Evolutionary conservation across 2,797 vertebrate genomes (phyloP), one percentile per base, ranked within the genome.

Genomic region (Spinus olivaceus): DNA sequence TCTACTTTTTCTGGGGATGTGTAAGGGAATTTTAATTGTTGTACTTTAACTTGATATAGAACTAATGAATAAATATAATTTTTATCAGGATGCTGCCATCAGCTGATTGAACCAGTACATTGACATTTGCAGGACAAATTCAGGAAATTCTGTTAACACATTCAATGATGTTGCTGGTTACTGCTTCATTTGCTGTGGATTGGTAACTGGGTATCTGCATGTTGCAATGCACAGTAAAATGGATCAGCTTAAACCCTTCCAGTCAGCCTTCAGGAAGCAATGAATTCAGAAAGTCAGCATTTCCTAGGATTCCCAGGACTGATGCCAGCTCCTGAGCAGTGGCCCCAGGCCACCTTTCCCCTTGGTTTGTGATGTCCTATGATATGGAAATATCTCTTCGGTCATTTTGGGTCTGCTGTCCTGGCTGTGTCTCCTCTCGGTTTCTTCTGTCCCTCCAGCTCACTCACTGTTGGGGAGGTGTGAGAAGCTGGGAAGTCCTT

Each of bases 1-100:
- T 59, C 12, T 72, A 59, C 37, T 81, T 47, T 4, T 69, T 87
- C 42, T 65, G 17, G 73, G 49, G 41, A 53, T 42, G 24, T 50
- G 22, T 37, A 87, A 67, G 47, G n/a, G 64, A 82, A 93, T 93
- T 90, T 86, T 87, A 96, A 86, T 92, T 91, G 65, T 28, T 93
- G 88, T 85, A 56, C 42, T 51, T 50, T 35, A 59, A 27, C 39
- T 69, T 1, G 2, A 84, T 51, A 17, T 11, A 59, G 41, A 87
- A 57, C 33, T 54, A 93, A 81, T 20, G 49, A 93, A 73, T 53
- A 90, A 78, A 86, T 33, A 22, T 7, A 65, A 64, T 80, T 77
- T 77, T 87, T 91, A 78, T 64, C 65, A 74, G 50, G 65, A 65
- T 4, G 2, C 61, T 84, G 47, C 65, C 74, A 67, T 81, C 64